Conservation (phyloP, 1,140 invertebrate species). For the Aphaenogaster floridana region DNA sequence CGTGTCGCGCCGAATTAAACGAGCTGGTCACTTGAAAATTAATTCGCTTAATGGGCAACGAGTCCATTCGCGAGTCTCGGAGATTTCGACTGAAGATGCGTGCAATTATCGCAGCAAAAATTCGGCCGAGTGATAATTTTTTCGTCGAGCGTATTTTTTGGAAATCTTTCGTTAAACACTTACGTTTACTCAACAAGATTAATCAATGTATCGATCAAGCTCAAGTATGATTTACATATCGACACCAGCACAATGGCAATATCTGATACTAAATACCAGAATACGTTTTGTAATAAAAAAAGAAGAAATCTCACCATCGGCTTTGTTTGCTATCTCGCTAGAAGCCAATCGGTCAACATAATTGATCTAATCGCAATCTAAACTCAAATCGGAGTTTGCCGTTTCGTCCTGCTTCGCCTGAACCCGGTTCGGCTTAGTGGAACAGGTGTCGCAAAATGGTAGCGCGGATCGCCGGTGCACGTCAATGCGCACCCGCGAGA, state of each 20-base stretch:
- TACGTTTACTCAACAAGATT: background rate
- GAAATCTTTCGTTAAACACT: background rate
- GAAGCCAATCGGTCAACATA: background rate
- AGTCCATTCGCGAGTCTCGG: background rate
- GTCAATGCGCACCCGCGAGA: constrained; percentile 40
- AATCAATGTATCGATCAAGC: background rate
- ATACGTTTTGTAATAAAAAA: background rate
- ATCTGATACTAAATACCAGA: background rate
- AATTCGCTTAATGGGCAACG: constrained; percentile 29
- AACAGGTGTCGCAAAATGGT: constrained; percentile 60
- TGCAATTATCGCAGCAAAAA: background rate
- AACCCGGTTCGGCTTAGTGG: background rate
- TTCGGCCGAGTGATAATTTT: background rate
- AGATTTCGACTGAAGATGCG: background rate
- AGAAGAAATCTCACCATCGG: background rate
- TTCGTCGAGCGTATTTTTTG: background rate
- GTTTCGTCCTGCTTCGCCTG: background rate
- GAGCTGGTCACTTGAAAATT: background rate
- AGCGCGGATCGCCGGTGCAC: background rate
- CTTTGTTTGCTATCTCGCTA: background rate
- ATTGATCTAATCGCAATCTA: constrained; percentile 25
- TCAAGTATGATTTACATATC: background rate
- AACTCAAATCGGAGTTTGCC: background rate
- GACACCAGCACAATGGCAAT: background rate
- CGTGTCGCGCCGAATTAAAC: background rate